Base-by-base conservation (phyloP, 2,113 vertebrate species). In the Pomatostomus ruficeps region DNA sequence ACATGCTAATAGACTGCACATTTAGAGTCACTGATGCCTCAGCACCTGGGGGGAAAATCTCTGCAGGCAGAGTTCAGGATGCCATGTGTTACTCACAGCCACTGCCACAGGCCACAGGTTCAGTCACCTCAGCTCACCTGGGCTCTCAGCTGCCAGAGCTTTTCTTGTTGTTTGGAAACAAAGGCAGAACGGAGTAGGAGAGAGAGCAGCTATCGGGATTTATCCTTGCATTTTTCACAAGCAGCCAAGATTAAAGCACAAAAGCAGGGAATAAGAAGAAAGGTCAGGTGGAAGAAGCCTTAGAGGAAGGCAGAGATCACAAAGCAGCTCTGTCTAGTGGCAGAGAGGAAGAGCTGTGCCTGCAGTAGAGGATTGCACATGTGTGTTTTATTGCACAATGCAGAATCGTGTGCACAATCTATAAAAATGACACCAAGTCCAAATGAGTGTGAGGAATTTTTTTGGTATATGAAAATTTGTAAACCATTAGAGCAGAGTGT, bases 1-100 rank as follows among this genome's bases (percentile, higher is more conserved):
- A 91, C 49, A 80, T 95, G 93, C 59, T 97, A 95, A 96, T 74
- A 43, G 67, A 49, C 71, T 58, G 81, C 91, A 91, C 74, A 86
- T 83, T 73, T 68, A 70, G 73, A 88, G 58, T 8, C 93, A 88
- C 18, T 66, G 85, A 75, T 91, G 57, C 68, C 88, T n/a, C 83
- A 59, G 76, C 35, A 91, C 85, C 87, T 54, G 55, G 70, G 70
- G 88, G 88, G 78, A 71, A 85, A 93, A 58, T 40, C 58, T 79
- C 91, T 62, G 74, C 73, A 87, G 74, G 66, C 84, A 74, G 78
- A 83, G 91, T 74, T 91, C 81, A 85, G 63, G 71, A 70, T 63
- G 58, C 36, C 31, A 10, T 2, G 12, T 10, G 15, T 75, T 62
- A 76, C 77, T 49, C 80, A 71, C 54, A 77, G 89, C 54, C 62